Evolutionary conservation across 2,113 vertebrate genomes (phyloP).

Genomic region (Psittacula cyanocephala): DNA sequence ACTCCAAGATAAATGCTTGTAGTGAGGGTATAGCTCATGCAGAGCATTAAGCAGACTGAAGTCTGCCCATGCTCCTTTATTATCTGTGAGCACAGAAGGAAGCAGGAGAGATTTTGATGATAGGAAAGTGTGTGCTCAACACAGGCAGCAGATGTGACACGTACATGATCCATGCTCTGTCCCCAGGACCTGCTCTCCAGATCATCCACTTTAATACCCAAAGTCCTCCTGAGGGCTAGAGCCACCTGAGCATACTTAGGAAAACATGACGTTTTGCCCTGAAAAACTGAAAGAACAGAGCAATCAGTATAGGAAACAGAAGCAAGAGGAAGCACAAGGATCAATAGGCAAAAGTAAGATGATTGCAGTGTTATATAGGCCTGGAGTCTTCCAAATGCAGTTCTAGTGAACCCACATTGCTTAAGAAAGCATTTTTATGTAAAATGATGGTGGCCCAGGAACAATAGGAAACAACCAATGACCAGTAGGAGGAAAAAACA

Average conservation of each 20-base stretch:
- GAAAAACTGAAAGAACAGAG: neutral
- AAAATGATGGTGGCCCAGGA: neutral
- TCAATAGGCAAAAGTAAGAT: neutral
- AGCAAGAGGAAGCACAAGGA: neutral
- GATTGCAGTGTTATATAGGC: fast-evolving
- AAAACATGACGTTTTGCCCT: neutral
- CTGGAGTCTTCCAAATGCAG: neutral
- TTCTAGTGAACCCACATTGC: neutral
- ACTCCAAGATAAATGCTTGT: fast-evolving
- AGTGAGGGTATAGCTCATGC: neutral
- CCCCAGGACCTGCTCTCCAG: neutral
- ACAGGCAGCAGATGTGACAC: neutral
- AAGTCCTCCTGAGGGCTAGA: neutral
- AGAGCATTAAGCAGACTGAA: fast-evolving
- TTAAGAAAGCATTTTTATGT: neutral
- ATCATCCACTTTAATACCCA: too few species aligned
- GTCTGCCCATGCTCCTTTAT: fast-evolving
- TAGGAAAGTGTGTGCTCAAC: neutral
- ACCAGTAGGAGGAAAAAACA: neutral
- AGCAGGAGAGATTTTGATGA: neutral
- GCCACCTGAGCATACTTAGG: fast-evolving
- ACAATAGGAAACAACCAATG: neutral
- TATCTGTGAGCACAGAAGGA: neutral
- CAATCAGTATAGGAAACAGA: too few species aligned
- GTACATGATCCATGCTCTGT: fast-evolving